Evolutionary conservation across 2,888 invertebrate genomes (phyloP), one percentile per base, ranked within the genome.

Genomic region (Orthosia cruda): DNA sequence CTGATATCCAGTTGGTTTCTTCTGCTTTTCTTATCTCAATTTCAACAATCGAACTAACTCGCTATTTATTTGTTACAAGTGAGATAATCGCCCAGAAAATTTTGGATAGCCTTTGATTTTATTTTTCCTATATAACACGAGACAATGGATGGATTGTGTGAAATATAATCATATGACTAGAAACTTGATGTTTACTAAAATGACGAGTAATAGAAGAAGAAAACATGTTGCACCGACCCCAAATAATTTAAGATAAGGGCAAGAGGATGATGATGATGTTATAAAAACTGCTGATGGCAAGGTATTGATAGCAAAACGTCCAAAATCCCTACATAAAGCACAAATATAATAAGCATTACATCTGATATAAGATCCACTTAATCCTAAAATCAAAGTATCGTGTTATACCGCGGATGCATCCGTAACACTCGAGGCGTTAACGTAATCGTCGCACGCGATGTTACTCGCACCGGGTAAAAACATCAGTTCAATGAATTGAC

Each of bases 391-490:
- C 69, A 68, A 72, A 70, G 75, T 76, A 78, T 82, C 87, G 81
- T 80, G 84, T 81, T 82, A 71, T 77, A 83, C 62, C 59, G 61
- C 87, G 88, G 87, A 88, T 88, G 79, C 77, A 23, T 67, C 54
- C 74, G 58, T 69, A 74, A 85, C 72, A 80, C 78, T 73, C 59
- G 69, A 77, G 69, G 66, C 74, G 80, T 69, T 85, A 83, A 86
- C 83, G 79, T 85, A 85, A 85, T 68, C 77, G 61, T 65, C 83
- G 81, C 88, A 88, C 88, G 88, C 89, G 81, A 89, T 85, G 62
- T 16, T 70, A 58, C 20, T 50, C 45, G 45, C 49, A 11, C 65
- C 23, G 57, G 68, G 65, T 54, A 79, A 84, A 87, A 88, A 84
- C 80, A 74, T 74, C 79, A 79, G 79, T 85, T 87, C 80, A 87